Evolutionary conservation across 2,888 invertebrate genomes (phyloP), one percentile per base, ranked within the genome.

Genomic region (Globia sparganii): DNA sequence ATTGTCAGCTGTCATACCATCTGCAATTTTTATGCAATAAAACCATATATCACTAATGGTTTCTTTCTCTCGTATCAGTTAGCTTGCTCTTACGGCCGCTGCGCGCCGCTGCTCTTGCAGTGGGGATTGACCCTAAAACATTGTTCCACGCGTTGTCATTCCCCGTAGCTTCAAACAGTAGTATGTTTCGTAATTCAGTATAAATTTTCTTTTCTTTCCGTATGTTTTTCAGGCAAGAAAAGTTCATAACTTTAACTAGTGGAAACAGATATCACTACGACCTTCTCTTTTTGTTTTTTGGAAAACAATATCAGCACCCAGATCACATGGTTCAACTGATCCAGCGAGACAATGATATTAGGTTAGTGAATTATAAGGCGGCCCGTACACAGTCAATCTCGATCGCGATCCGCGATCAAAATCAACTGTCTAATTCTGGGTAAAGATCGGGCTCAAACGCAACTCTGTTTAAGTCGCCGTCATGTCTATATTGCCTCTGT

Each of bases 261-360:
- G 95, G 96, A 0, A 91, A 81, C 73, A 90, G 88, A 85, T 91
- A 94, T 78, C 90, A 95, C 56, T 97, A 97, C 88, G 97, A 97
- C 86, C 89, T 95, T 43, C 89, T 97, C 15, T 97, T 97, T 84
- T 85, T 97, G n/a, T 92, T 97, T 84, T 94, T 97, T 70, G 97
- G 97, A 0, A 95, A 96, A 81, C 97, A 97, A 86, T 97, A 97
- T 87, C 97, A 97, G 86, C 95, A 96, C 84, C 97, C 97, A 0
- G 88, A 94, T 34, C 95, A 96, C 78, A 88, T 95, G 86, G 88
- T 89, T 59, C 89, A 91, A 8, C 80, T 93, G 9, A 79, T 92
- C 8, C 88, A 92, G 80, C 88, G 87, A 61, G 90, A 92, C 15
- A 87, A 83, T 6, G 75, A 89, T 62, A 82, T 81, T 15, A 84